Conservation (phyloP, 2,888 invertebrate species). For the Schizotus pectinicornis region DNA sequence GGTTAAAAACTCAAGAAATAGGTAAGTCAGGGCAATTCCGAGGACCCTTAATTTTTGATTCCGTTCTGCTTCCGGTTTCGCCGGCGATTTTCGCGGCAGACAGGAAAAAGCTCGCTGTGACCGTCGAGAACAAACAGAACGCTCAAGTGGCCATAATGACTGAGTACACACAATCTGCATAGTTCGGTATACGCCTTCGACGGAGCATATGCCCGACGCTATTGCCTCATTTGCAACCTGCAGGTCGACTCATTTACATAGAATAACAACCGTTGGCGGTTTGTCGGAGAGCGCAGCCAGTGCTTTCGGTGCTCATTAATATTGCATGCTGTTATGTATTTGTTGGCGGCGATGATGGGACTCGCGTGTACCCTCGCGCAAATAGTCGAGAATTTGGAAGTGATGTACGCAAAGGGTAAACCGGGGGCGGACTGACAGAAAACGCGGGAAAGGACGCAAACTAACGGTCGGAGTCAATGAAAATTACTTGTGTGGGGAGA, state of each 20-base stretch:
- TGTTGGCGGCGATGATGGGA: constrained; percentile 24
- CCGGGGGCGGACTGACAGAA: no score
- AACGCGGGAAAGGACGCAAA: no score
- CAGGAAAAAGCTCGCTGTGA: constrained; percentile 21
- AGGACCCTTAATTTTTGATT: neutral
- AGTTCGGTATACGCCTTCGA: constrained; percentile 44
- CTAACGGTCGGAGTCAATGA: no score
- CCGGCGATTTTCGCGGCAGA: constrained; percentile 9
- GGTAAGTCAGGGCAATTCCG: no score
- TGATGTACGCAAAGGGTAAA: no score
- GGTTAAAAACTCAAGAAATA: no score
- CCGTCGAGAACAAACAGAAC: constrained; percentile 51
- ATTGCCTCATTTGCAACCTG: constrained; percentile 57
- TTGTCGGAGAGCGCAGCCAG: constrained; percentile 47
- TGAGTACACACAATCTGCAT: constrained; percentile 58
- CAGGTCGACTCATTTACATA: constrained; percentile 56
- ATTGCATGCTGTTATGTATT: constrained; percentile 44
- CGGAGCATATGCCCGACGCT: constrained; percentile 45
- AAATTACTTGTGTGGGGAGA: no score
- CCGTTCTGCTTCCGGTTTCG: neutral
- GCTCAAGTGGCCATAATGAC: constrained; percentile 57
- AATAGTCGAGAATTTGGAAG: no score
- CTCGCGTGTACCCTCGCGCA: neutral
- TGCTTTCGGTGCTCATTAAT: constrained; percentile 47
- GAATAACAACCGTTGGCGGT: constrained; percentile 54